These are phyloP conservation scores for Crotophaga sulcirostris DNA, from an alignment of 2,113 vertebrate species.

Conservation along the genomic window DNA sequence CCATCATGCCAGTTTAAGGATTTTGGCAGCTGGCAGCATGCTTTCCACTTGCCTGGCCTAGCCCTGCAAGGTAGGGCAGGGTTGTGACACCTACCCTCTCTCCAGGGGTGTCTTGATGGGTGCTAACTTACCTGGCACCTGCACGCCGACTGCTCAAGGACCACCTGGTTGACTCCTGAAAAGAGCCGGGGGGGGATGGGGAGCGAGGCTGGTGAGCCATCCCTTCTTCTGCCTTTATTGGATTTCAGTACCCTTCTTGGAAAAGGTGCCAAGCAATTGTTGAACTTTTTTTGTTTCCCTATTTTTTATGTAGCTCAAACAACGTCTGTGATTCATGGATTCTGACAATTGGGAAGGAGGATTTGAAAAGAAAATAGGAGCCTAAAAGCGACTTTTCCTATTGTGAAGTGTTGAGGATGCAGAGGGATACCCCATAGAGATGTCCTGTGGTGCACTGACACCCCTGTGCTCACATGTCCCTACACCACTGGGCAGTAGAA, in stretches of 20 bases:
- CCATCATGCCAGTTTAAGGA: background rate
- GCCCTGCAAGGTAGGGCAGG: background rate
- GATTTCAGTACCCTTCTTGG: background rate
- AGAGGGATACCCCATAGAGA: accelerated
- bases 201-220: background rate
- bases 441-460: accelerated
- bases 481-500: accelerated
- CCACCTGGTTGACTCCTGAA: background rate
- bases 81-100: background rate
- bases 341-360: background rate
- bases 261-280: background rate
- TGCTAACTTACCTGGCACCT: accelerated
- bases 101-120: background rate
- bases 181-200: background rate
- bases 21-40: background rate
- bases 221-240: background rate
- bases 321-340: background rate
- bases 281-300: background rate
- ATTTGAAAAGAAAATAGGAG: background rate
- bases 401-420: background rate
- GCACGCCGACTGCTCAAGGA: accelerated
- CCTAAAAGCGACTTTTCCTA: background rate
- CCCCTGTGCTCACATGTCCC: background rate
- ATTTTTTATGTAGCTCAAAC: background rate
- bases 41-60: background rate